These are phyloP conservation scores for Melanostoma scalare DNA, from an alignment of 2,888 invertebrate species.

Conservation along the genomic window DNA sequence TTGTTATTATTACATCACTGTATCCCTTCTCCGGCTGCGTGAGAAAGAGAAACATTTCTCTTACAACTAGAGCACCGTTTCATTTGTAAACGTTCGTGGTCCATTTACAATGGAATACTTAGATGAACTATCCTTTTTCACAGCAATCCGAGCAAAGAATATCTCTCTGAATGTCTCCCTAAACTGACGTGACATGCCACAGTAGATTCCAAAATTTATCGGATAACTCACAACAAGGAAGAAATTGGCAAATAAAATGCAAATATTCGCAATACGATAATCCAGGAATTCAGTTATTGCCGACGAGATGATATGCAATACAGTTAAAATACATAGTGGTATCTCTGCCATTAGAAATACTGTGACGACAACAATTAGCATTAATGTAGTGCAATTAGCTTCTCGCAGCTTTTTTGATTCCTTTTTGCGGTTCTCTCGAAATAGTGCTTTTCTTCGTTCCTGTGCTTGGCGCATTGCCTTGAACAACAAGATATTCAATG, in stretches of 20 bases:
- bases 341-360: constrained; percentile 93
- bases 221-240: constrained; percentile 95
- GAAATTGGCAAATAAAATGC: constrained; percentile 93
- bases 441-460: constrained; percentile 88
- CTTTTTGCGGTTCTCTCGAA: constrained; percentile 89
- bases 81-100: constrained; percentile 91
- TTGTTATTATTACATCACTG: constrained; percentile 1
- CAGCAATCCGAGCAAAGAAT: constrained; percentile 85
- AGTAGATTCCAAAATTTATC: constrained; percentile 97
- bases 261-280: constrained; percentile 89
- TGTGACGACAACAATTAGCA: constrained; percentile 93
- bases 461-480: constrained; percentile 93
- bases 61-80: constrained; percentile 85
- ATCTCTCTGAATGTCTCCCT: constrained; percentile 94
- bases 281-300: constrained; percentile 88
- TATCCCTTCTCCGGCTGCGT: constrained; percentile 51
- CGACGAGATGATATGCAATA: constrained; percentile 91
- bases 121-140: constrained; percentile 87
- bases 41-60: constrained; percentile 56
- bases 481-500: constrained; percentile 93
- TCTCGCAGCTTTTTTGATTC: constrained; percentile 89
- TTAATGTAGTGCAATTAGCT: constrained; percentile 92
- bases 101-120: constrained; percentile 92
- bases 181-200: constrained; percentile 97
- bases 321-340: constrained; percentile 91